These are phyloP conservation scores for Prionace glauca DNA, from an alignment of 2,797 vertebrate species.

Conservation along the genomic window DNA sequence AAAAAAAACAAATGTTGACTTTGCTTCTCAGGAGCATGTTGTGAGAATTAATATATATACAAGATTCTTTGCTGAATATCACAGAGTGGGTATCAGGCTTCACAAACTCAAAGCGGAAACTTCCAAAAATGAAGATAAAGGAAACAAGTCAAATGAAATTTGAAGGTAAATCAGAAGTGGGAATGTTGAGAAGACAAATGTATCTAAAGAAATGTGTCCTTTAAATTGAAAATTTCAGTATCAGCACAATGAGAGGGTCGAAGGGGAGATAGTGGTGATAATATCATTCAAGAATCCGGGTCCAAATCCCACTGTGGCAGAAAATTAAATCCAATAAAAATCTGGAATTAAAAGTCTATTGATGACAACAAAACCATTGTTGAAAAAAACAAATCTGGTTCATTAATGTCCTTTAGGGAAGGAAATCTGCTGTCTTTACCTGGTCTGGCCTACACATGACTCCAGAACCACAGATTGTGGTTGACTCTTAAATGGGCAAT, in stretches of 20 bases:
- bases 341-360: too few relatives aligned
- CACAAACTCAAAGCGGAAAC: background rate
- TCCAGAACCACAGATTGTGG: too few relatives aligned
- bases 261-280: background rate
- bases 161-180: background rate
- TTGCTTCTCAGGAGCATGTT: background rate
- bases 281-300: too few relatives aligned
- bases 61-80: background rate
- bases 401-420: too few relatives aligned
- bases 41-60: background rate
- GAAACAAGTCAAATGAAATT: background rate
- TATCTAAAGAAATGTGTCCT: background rate
- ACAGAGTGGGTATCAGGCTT: background rate
- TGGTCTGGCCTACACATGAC: too few relatives aligned
- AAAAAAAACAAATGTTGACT: background rate
- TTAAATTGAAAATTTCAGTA: background rate
- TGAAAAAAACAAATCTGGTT: too few relatives aligned
- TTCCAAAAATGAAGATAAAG: background rate
- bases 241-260: background rate
- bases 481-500: too few relatives aligned
- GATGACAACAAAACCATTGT: too few relatives aligned
- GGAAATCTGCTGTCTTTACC: too few relatives aligned
- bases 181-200: background rate
- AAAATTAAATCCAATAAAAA: too few relatives aligned
- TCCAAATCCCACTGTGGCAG: too few relatives aligned